Percentiles rank a stretch among this genome's conserved stretches.
Evolutionary conservation across 2,113 vertebrate genomes (phyloP).

Genomic region (Caracal caracal): DNA sequence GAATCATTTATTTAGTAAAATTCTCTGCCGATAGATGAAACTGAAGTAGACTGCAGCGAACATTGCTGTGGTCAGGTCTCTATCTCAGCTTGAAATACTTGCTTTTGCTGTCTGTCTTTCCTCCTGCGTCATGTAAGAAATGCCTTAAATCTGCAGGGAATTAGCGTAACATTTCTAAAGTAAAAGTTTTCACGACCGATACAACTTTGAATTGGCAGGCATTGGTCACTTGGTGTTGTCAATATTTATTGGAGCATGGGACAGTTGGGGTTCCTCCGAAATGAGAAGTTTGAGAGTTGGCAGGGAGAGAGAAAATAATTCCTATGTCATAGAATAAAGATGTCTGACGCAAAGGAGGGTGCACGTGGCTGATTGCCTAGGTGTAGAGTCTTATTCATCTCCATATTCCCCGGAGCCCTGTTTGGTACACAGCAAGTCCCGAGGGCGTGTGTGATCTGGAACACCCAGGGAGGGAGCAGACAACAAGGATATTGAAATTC

Average conservation of each 20-base stretch:
- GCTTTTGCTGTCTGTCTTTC: background rate
- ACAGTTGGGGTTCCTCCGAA: conserved; percentile 54
- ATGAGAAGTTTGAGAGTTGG: conserved; percentile 63
- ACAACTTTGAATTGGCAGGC: conserved; percentile 57
- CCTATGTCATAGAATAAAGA: background rate
- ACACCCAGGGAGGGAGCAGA: background rate
- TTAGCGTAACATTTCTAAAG: conserved; percentile 65
- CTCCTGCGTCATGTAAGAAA: background rate
- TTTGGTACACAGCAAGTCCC: background rate
- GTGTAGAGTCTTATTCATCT: background rate
- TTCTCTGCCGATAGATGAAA: background rate
- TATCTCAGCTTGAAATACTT: background rate
- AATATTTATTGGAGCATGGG: conserved; percentile 72
- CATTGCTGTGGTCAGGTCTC: background rate
- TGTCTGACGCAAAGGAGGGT: background rate
- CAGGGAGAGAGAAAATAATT: conserved; percentile 56
- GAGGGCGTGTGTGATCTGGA: background rate
- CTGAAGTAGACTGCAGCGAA: background rate
- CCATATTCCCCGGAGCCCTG: background rate
- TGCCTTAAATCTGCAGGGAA: background rate
- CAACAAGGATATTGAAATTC: background rate
- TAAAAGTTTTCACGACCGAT: conserved; percentile 21
- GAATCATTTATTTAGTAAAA: background rate
- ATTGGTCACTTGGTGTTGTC: conserved; percentile 13
- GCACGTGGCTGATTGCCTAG: background rate